phyloP scores from a whole-genome alignment of 2,113 vertebrate species.

The Zosterops lateralis region DNA sequence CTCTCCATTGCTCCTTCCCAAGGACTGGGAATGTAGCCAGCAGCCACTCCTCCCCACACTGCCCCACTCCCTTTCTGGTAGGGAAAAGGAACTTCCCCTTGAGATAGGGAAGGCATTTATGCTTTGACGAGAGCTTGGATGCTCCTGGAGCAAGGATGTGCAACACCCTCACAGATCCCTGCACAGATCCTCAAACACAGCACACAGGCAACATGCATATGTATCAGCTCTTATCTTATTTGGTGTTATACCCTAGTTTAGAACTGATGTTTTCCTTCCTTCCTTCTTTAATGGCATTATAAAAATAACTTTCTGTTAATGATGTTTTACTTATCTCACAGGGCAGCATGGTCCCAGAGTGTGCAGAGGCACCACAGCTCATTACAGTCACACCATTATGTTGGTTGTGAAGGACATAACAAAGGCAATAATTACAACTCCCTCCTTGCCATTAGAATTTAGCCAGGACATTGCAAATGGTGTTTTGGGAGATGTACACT shows the following conservation, averaged over 20 bases:
- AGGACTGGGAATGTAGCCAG: not conserved
- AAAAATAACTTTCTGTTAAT: not conserved
- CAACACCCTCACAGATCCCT: not conserved
- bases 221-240: not conserved
- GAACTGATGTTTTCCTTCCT: not conserved
- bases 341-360: not conserved
- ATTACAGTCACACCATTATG: not conserved
- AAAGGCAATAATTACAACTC: constrained; percentile 33
- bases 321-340: not conserved
- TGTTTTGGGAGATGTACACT: not conserved
- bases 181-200: not conserved
- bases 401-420: not conserved
- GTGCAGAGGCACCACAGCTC: not conserved
- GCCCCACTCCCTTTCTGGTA: not conserved
- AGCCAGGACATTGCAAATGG: not conserved
- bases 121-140: not conserved
- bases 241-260: not conserved
- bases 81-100: not conserved
- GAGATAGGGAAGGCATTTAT: not conserved
- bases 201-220: constrained; percentile 3
- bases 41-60: fast-evolving
- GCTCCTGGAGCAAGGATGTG: not conserved
- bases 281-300: not conserved
- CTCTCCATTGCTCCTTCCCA: not conserved
- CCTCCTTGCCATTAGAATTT: not conserved